Base-by-base conservation (phyloP, 2,888 invertebrate genomes). In the Eremobia ochroleuca region DNA sequence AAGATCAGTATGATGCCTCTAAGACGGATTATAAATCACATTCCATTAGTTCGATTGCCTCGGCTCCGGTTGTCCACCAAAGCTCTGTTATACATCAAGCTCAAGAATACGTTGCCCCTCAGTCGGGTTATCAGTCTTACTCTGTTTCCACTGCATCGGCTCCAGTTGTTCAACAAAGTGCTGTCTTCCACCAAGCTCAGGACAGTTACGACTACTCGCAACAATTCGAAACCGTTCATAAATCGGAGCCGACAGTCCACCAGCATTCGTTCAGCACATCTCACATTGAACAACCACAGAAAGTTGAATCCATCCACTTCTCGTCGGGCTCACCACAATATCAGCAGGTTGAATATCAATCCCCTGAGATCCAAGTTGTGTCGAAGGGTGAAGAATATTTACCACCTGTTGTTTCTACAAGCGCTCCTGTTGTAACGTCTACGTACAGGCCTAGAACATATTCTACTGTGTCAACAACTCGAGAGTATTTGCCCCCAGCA, bases 381-480 rank as follows among this genome's bases (percentile, higher is more conserved):
- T 95, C 96, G 82, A 95, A 94, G 84, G 92, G 93, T 31, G 95
- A 96, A 88, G 96, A 96, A 87, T 97, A 96, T 83, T 89, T 96
- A 59, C 96, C 94, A 37, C 96, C 96, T 58, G 93, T 94, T 0
- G 93, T 92, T 13, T 93, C 94, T 43, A 92, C 94, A 4, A 85
- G 75, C 21, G 83, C 84, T 68, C 94, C 93, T 34, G 77, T 91
- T 71, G 91, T 93, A 4, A 91, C 92, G 25, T 92, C 94, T 40
- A 95, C 96, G 3, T 95, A 93, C 76, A 92, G 90, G 83, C 93
- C 95, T 40, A 88, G 91, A 65, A 93, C 91, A 58, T 94, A 93
- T 79, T 92, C 93, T 25, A 93, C 94, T 37, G 89, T 87, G 0
- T 89, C 92, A 4, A 91, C 93, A 31, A 91, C 91, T n/a, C 84